Conservation (phyloP, 2,797 vertebrate genomes). For the Coendou prehensilis region DNA sequence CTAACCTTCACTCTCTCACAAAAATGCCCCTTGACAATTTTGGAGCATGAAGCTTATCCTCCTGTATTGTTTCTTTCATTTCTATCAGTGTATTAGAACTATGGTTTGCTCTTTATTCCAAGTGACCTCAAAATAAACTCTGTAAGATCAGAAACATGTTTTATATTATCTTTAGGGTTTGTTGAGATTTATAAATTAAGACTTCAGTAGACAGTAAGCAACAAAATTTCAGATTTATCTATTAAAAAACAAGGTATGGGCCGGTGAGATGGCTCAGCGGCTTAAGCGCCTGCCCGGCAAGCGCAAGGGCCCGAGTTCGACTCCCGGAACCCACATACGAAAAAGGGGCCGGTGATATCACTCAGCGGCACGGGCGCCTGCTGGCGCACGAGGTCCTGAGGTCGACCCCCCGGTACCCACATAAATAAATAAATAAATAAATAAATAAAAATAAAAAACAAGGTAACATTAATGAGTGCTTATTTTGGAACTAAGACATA, state of each 20-base stretch:
- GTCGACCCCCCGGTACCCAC: no score
- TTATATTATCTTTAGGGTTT: conserved; percentile 18
- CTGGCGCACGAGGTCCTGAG: no score
- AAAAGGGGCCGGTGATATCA: no score
- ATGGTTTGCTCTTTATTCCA: conserved; percentile 19
- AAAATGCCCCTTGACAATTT: background rate
- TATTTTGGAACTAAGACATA: conserved; percentile 22
- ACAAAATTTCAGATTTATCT: conserved; percentile 50
- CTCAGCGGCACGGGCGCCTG: no score
- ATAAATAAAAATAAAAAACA: no score
- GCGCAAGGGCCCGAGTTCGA: no score
- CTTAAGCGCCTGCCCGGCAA: no score
- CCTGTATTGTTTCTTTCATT: background rate
- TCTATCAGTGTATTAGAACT: conserved; percentile 15
- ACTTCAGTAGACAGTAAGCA: background rate
- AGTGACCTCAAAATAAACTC: conserved; percentile 40
- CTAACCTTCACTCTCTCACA: background rate
- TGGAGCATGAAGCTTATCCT: background rate
- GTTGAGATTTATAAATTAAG: background rate
- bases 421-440: no score
- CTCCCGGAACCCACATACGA: no score
- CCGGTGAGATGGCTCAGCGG: no score
- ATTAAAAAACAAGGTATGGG: background rate
- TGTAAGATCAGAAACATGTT: conserved; percentile 30
- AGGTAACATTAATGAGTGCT: conserved; percentile 1